A percentile compares a stretch with the other conserved stretches of the same genome.
Conservation (phyloP, 2,888 invertebrate genomes). For the Pristionchus arcanus region DNA sequence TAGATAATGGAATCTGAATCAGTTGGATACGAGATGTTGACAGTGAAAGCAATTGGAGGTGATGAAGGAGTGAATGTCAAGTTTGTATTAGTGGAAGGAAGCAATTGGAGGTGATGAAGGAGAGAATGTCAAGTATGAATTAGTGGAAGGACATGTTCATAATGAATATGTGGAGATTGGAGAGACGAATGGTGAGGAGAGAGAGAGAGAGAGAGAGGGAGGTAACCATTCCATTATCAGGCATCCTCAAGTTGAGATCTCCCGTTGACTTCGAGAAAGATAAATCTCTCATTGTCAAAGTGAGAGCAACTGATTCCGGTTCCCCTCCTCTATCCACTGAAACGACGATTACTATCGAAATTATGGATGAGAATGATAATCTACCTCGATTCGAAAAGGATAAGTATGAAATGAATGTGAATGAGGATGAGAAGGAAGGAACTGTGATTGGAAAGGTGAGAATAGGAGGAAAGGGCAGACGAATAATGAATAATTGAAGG, state of each 20-base stretch:
- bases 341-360: slow-evolving; percentile 66
- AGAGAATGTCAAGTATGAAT: slow-evolving; percentile 62
- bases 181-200: slow-evolving; percentile 54
- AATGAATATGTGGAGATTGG: slow-evolving; percentile 61
- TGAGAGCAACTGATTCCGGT: slow-evolving; percentile 89
- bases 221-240: slow-evolving; percentile 22
- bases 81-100: slow-evolving; percentile 61
- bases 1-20: slow-evolving; percentile 67
- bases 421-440: slow-evolving; percentile 71
- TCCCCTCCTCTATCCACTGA: slow-evolving; percentile 80
- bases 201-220: not conserved
- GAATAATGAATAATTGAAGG: slow-evolving; percentile 72
- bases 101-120: slow-evolving; percentile 83
- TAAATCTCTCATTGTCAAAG: slow-evolving; percentile 87
- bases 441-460: slow-evolving; percentile 64
- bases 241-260: slow-evolving; percentile 60
- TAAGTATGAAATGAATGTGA: slow-evolving; percentile 66
- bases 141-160: slow-evolving; percentile 58
- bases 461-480: not conserved
- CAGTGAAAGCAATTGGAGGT: slow-evolving; percentile 81
- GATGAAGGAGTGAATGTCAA: slow-evolving; percentile 81
- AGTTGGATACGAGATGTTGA: slow-evolving; percentile 67
- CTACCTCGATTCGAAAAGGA: slow-evolving; percentile 69
- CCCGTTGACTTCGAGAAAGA: slow-evolving; percentile 86
- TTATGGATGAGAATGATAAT: slow-evolving; percentile 75